These are phyloP conservation scores for Hoplodrina ambigua DNA, from an alignment of 2,888 invertebrate species.

Conservation along the genomic window DNA sequence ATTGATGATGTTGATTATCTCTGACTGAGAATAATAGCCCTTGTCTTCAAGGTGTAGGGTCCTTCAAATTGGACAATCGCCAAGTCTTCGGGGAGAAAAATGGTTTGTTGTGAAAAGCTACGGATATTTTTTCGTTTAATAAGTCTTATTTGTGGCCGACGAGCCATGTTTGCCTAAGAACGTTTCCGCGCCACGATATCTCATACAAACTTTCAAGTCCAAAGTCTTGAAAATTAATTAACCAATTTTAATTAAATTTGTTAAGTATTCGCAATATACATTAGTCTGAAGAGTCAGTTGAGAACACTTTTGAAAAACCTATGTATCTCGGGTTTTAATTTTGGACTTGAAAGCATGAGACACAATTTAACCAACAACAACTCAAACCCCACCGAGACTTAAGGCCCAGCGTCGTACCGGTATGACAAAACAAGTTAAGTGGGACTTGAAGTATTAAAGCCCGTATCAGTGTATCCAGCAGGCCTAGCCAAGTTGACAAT, in stretches of 20 bases:
- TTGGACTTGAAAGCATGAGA: background rate
- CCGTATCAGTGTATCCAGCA: too few species aligned
- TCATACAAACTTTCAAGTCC: background rate
- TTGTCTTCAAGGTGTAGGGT: conserved; percentile 9
- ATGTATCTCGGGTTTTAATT: background rate
- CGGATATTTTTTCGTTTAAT: background rate
- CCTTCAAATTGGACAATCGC: conserved; percentile 25
- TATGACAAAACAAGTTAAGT: too few species aligned
- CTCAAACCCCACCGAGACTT: too few species aligned
- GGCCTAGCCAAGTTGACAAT: too few species aligned
- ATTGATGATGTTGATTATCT: conserved; percentile 49
- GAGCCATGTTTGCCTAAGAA: background rate
- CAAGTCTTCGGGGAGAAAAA: conserved; percentile 10
- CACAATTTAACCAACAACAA: too few species aligned
- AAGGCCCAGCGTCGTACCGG: too few species aligned
- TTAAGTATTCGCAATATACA: background rate
- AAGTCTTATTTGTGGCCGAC: conserved; percentile 2
- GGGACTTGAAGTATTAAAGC: too few species aligned
- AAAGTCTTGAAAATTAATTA: background rate
- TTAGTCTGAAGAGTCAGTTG: too few species aligned
- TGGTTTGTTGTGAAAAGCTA: conserved; percentile 1
- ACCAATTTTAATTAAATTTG: background rate
- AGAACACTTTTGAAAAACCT: too few species aligned
- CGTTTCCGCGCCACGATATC: background rate
- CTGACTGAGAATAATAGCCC: conserved; percentile 33